These are phyloP conservation scores for Procavia capensis DNA, from an alignment of 2,113 vertebrate genomes.

Conservation along the genomic window DNA sequence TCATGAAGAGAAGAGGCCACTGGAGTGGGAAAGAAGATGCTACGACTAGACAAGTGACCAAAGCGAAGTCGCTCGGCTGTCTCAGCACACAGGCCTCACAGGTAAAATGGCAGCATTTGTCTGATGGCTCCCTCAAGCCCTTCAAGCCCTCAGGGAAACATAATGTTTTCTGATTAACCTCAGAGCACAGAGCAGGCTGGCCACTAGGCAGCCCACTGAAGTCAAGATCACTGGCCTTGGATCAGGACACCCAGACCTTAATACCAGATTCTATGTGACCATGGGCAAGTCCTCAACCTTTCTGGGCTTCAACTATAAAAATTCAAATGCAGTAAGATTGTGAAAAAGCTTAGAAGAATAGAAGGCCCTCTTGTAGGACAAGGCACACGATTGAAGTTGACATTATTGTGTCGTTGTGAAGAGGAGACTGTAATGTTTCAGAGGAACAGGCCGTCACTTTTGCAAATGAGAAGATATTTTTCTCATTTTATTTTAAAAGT, in stretches of 20 bases:
- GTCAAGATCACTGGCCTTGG: background rate
- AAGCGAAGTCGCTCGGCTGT: background rate
- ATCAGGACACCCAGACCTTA: background rate
- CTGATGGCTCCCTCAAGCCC: background rate
- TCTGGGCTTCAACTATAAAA: background rate
- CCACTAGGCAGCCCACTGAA: background rate
- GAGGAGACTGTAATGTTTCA: background rate
- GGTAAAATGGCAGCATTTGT: background rate
- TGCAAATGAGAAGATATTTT: background rate
- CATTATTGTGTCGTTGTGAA: background rate
- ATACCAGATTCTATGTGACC: background rate
- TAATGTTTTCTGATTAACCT: background rate
- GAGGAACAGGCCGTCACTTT: background rate
- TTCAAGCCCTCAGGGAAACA: background rate
- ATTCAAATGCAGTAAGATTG: background rate
- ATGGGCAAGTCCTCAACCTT: background rate
- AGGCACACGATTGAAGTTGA: background rate
- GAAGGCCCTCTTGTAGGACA: background rate
- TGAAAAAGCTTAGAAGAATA: background rate
- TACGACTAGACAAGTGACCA: background rate
- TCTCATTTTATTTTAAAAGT: background rate
- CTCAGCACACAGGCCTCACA: background rate
- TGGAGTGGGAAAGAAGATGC: background rate
- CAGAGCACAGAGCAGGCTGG: background rate
- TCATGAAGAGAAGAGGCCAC: background rate